Base-by-base conservation (phyloP, 2,797 vertebrate species). In the Pristis pectinata region DNA sequence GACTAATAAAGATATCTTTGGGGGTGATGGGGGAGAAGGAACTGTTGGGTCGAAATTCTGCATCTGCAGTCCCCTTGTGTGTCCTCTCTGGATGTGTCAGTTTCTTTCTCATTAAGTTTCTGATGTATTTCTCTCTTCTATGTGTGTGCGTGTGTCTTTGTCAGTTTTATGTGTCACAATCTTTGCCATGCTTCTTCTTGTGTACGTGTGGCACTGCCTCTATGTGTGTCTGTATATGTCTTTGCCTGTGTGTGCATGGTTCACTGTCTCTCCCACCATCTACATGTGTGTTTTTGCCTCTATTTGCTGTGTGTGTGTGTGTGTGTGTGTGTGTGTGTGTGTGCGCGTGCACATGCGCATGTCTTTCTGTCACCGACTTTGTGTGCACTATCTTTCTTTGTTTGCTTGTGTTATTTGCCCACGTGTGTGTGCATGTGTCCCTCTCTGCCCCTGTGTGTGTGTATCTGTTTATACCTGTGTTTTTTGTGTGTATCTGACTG, bases 341-440 rank as follows among this genome's bases (percentile, higher is more conserved):
- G n/a, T 79, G 1, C 79, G 10, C 17, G n/a, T 13, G 1, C 44
- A 5, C 79, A 3, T 44, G 27, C 6, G 37, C 80, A 37, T 80
- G 3, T 80, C 0, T 80, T 0, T 44, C 17, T 44, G 0, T 44
- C 0, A 8, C 3, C 17, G 49, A 1, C 0, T 44, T 17, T 80
- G 17, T 80, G 37, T 80, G 37, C n/a, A n/a, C n/a, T n/a, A n/a
- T 49, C 19, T 83, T 19, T 10, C 1, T 83, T 9, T 27, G 0
- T 49, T 8, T 11, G 22, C 24, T 8, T 83, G 7, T 53, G 41
- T 53, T 49, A 4, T 49, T 49, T 49, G 49, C 49, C 3, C n/a
- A n/a, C n/a, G 0, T 83, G 19, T 82, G 6, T 82, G 19, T 82
- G 6, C 19, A 5, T 49, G 0, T 82, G 0, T 27, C 4, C 7